phyloP scores from a whole-genome alignment of 2,797 vertebrate species.

The Perodicticus potto region DNA sequence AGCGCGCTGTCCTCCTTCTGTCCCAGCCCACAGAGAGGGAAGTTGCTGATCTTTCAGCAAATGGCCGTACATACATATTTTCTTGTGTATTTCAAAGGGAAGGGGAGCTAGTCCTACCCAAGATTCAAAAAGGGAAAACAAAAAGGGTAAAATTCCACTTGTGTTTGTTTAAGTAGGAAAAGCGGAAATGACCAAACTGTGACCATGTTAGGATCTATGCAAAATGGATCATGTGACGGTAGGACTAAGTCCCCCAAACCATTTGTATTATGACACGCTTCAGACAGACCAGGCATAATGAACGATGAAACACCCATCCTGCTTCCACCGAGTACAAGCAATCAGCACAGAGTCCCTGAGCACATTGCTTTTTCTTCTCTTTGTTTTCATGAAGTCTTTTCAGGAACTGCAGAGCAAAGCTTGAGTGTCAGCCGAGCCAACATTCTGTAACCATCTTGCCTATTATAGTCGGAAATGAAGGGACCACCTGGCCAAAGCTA shows the following conservation, averaged over 20 bases:
- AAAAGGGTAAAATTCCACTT: neutral
- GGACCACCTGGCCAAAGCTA: neutral
- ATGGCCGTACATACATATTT: neutral
- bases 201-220: neutral
- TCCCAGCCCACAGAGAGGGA: neutral
- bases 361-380: neutral
- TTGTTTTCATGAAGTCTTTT: slow-evolving; percentile 33
- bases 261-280: neutral
- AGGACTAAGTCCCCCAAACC: neutral
- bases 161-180: neutral
- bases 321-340: neutral
- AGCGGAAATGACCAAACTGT: neutral
- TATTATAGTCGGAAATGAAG: neutral
- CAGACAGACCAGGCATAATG: neutral
- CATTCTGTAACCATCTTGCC: neutral
- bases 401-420: neutral
- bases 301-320: neutral
- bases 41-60: neutral
- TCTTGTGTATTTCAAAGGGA: neutral
- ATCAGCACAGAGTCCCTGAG: neutral
- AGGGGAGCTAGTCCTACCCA: neutral
- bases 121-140: neutral
- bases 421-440: neutral
- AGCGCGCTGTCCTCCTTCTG: neutral
- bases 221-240: neutral